A percentile compares a stretch with the other conserved stretches of the same genome.
These are phyloP conservation scores for Probosciger aterrimus DNA, from an alignment of 2,113 vertebrate genomes.

Conservation along the genomic window DNA sequence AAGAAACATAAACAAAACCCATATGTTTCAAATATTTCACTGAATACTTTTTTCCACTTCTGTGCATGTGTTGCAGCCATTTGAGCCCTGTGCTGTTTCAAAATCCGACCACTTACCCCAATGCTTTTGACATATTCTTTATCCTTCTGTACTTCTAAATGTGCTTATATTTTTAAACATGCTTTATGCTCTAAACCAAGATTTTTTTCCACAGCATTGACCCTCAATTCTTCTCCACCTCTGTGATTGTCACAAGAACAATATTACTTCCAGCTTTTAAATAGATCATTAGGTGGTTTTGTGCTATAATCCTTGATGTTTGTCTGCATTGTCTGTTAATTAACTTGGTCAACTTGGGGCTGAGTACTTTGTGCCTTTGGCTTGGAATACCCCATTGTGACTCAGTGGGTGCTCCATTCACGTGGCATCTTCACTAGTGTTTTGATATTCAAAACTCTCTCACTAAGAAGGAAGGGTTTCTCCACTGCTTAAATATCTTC, in stretches of 20 bases:
- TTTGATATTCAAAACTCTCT: neutral
- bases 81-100: constrained; percentile 51
- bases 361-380: neutral
- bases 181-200: neutral
- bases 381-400: neutral
- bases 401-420: neutral
- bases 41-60: constrained; percentile 69
- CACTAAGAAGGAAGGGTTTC: neutral
- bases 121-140: constrained; percentile 37
- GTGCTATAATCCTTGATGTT: neutral
- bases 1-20: constrained; percentile 78
- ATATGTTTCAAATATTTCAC: constrained; percentile 78
- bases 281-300: neutral
- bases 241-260: neutral
- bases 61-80: constrained; percentile 41
- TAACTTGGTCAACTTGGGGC: neutral
- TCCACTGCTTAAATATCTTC: neutral
- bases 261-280: neutral
- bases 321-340: neutral
- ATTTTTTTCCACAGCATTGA: neutral
- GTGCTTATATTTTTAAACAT: constrained; percentile 41
- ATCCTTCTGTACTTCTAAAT: constrained; percentile 38
- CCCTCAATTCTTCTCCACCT: neutral
- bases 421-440: neutral
- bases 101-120: constrained; percentile 3